These are phyloP conservation scores for Planococcus citri DNA, from an alignment of 1,140 invertebrate genomes.

Conservation along the genomic window DNA sequence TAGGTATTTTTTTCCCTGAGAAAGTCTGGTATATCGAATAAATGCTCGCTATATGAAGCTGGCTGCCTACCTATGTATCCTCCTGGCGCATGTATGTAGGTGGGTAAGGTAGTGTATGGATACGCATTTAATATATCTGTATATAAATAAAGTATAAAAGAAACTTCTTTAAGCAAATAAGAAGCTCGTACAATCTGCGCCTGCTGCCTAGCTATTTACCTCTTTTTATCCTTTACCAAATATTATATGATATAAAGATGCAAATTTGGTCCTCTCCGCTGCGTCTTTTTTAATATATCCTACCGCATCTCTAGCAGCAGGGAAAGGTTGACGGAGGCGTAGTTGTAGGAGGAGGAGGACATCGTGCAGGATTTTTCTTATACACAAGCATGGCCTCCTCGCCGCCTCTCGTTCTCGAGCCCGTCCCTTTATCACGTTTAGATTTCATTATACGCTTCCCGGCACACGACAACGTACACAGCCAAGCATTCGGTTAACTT, in stretches of 20 bases:
- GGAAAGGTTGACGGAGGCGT: too few relatives aligned
- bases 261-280: neutral
- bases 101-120: too few relatives aligned
- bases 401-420: too few relatives aligned
- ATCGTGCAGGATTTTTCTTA: too few relatives aligned
- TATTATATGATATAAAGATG: slow-evolving; percentile 8
- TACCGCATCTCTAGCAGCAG: neutral
- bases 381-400: too few relatives aligned
- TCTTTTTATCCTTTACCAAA: slow-evolving; percentile 5
- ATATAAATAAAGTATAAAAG: slow-evolving; percentile 8
- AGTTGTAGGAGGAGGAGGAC: too few relatives aligned
- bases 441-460: slow-evolving; percentile 6
- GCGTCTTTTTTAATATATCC: neutral
- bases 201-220: neutral
- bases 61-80: neutral
- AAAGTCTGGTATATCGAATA: too few relatives aligned
- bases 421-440: neutral
- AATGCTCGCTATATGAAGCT: too few relatives aligned
- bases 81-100: too few relatives aligned
- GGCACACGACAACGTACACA: too few relatives aligned
- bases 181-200: neutral
- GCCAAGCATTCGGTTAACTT: slow-evolving; percentile 1
- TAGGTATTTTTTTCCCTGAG: too few relatives aligned
- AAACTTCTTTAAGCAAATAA: neutral
- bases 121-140: neutral